A percentile compares a stretch with the other conserved stretches of the same genome.
Evolutionary conservation across 23 tunicate species (phyloP).

Genomic region (Phallusia fumigata): DNA sequence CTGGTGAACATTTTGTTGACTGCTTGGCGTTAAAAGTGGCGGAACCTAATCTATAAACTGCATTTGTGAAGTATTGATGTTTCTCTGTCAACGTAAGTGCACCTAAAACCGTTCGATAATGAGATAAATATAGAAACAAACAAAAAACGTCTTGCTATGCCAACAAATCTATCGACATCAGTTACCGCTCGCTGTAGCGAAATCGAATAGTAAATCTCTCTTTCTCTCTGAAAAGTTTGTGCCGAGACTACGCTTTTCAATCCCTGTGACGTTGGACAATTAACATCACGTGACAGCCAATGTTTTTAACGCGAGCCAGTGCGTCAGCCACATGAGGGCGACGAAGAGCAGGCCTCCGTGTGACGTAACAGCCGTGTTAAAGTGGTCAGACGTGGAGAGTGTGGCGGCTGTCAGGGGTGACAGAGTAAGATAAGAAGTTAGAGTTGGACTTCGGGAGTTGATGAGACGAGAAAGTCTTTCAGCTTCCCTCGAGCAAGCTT

Average conservation of each 20-base stretch:
- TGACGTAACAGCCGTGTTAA: not conserved
- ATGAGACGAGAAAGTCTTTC: slow-evolving; percentile 59
- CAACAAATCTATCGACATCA: no score
- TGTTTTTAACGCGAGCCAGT: not conserved
- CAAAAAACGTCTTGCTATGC: no score
- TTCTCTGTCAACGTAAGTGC: no score
- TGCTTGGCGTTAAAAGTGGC: no score
- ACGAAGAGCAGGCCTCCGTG: not conserved
- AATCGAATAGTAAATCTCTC: no score
- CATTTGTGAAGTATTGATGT: no score
- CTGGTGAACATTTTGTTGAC: no score
- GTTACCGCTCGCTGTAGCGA: no score
- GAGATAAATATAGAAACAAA: no score
- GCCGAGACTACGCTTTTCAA: not conserved
- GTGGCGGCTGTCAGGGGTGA: slow-evolving; percentile 39
- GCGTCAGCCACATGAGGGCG: not conserved
- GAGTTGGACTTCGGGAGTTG: slow-evolving; percentile 62
- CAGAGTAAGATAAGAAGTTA: slow-evolving; percentile 55
- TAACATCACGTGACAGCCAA: not conserved
- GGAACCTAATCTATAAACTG: no score
- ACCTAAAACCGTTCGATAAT: no score
- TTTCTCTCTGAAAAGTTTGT: not conserved
- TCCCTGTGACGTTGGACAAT: not conserved
- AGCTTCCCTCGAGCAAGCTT: slow-evolving; percentile 75
- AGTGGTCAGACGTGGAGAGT: slow-evolving; percentile 2